A percentile compares a stretch with the other conserved stretches of the same genome.
phyloP scores from a whole-genome alignment of 2,113 vertebrate genomes.

The Phylloscopus trochilus region DNA sequence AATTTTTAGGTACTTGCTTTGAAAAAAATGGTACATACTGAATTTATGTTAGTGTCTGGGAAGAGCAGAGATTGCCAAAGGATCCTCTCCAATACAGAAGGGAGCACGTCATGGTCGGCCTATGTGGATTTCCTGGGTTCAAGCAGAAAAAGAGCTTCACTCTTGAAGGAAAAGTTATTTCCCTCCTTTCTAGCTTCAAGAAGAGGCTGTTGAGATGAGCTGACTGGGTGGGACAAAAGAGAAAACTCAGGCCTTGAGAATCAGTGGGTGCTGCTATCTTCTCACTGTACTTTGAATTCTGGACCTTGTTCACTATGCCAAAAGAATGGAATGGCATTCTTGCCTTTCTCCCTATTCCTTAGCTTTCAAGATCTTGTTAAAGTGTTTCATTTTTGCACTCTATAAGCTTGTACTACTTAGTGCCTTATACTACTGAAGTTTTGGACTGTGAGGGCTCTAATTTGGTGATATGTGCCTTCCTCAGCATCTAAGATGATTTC shows the following conservation, averaged over 20 bases:
- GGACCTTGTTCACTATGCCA: background rate
- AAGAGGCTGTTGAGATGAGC: background rate
- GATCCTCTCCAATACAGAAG: background rate
- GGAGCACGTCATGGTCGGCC: rapidly evolving
- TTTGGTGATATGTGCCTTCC: background rate
- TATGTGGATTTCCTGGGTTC: background rate
- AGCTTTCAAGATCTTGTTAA: background rate
- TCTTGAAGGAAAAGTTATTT: background rate
- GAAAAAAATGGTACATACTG: background rate
- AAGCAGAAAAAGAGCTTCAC: background rate
- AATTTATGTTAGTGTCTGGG: background rate
- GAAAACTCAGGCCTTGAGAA: background rate
- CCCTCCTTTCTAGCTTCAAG: background rate
- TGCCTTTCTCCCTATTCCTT: background rate
- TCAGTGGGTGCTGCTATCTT: background rate
- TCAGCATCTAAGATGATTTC: background rate
- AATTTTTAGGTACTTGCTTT: background rate
- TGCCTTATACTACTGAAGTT: background rate
- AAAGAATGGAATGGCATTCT: background rate
- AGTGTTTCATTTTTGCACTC: background rate
- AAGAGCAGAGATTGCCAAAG: background rate
- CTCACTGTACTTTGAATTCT: background rate
- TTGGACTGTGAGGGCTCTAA: background rate
- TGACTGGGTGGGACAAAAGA: background rate
- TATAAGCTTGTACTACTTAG: background rate